Evolutionary conservation across 2,113 vertebrate genomes (phyloP), one percentile per base, ranked within the genome.

Genomic region (Pseudorectes ferrugineus): DNA sequence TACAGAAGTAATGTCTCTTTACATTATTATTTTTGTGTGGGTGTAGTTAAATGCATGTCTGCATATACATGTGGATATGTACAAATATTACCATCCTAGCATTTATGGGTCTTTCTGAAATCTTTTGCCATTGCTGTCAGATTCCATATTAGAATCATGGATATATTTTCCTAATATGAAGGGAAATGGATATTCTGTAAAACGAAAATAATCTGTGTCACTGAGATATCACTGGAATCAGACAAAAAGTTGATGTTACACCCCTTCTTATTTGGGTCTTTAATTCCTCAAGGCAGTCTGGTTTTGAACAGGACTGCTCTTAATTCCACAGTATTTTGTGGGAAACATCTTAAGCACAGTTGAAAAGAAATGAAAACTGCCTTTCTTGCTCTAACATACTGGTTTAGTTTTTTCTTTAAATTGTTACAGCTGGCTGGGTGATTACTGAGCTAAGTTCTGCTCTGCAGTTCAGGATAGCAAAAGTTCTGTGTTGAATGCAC

Each of bases 291-390:
- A 75, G 82, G 63, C 80, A 78, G 52, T 84, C 67, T 97, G 23
- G 42, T 75, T 91, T 89, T 78, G 70, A 73, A 21, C 8, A 57
- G 16, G 52, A 36, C 57, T 75, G 43, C 61, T 83, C 38, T 85
- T 92, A 73, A 72, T 92, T 86, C 62, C 46, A n/a, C 36, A 54
- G 26, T 84, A 33, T 91, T 92, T 95, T 94, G 58, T 93, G 85
- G 81, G 79, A 77, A 95, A 36, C 36, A 57, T 70, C 45, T 89
- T 85, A 57, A 85, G 72, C 9, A 5, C 22, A 43, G 67, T 81
- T 93, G 75, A 81, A 95, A 95, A 76, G 76, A 91, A 89, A 67
- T 54, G 18, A 78, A 73, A 75, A 84, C n/a, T 76, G 67, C 25
- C 79, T 92, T 88, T 92, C 62, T 94, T 76, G 43, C 22, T 76